phyloP scores from a whole-genome alignment of 2,888 invertebrate species.

The Trimorus sp. region DNA sequence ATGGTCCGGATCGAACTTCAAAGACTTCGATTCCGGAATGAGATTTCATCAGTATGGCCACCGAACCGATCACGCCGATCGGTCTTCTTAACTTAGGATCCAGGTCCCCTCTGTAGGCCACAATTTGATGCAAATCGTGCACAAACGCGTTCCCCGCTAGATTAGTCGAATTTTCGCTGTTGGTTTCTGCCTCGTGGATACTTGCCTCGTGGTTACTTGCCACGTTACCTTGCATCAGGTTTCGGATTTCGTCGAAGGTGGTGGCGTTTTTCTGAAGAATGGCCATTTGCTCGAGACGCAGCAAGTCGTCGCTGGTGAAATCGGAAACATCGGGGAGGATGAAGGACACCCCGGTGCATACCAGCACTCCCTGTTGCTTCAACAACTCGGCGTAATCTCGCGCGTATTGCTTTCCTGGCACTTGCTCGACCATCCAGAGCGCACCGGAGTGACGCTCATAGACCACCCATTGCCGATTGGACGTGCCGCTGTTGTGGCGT shows the following conservation, averaged over 20 bases:
- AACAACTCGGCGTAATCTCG: constrained; percentile 87
- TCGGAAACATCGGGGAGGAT: constrained; percentile 82
- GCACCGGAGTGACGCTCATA: constrained; percentile 84
- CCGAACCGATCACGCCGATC: constrained; percentile 84
- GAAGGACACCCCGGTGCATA: constrained; percentile 86
- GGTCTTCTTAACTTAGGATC: constrained; percentile 76
- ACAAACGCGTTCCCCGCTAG: constrained; percentile 43
- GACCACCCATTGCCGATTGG: constrained; percentile 94
- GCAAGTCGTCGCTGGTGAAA: constrained; percentile 26
- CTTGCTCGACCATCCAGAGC: constrained; percentile 90
- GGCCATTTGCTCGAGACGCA: constrained; percentile 26
- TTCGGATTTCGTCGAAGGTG: constrained; percentile 83
- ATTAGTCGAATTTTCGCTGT: constrained; percentile 27
- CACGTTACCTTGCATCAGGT: constrained; percentile 83
- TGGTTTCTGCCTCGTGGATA: constrained; percentile 47
- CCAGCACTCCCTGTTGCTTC: constrained; percentile 86
- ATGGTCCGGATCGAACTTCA: constrained; percentile 77
- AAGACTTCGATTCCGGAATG: constrained; percentile 73
- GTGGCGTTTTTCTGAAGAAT: constrained; percentile 82
- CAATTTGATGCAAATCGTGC: constrained; percentile 64
- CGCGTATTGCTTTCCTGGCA: constrained; percentile 85
- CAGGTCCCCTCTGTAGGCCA: constrained; percentile 77
- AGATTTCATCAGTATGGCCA: constrained; percentile 82
- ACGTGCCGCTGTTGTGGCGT: constrained; percentile 89
- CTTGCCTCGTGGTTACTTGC: constrained; percentile 21